A percentile compares a stretch with the other conserved stretches of the same genome.
Conservation (phyloP, 2,888 invertebrate genomes). For the Sinelater perroti region DNA sequence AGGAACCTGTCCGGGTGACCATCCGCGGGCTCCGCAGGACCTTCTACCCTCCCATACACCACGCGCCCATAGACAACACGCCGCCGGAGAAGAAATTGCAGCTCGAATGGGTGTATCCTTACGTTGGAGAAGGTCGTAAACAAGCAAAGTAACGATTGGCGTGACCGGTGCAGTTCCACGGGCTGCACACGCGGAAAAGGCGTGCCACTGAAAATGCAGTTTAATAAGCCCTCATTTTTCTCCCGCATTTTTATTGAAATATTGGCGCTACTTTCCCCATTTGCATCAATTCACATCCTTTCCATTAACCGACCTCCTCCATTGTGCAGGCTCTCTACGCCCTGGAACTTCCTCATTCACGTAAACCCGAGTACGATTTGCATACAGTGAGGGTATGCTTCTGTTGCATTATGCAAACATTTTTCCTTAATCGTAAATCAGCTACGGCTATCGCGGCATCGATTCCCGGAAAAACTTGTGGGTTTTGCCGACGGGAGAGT, state of each 20-base stretch:
- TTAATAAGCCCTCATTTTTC: neutral
- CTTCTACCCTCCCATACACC: slow-evolving; percentile 87
- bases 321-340: too few species aligned
- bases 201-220: slow-evolving; percentile 1
- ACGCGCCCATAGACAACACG: slow-evolving; percentile 83
- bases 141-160: slow-evolving; percentile 4
- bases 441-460: slow-evolving; percentile 92
- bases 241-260: neutral
- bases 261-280: too few species aligned
- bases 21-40: slow-evolving; percentile 84
- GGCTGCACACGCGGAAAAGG: slow-evolving; percentile 7
- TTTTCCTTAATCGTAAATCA: slow-evolving; percentile 59
- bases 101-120: slow-evolving; percentile 93
- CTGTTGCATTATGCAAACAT: neutral
- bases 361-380: too few species aligned
- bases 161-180: slow-evolving; percentile 19
- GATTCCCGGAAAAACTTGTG: slow-evolving; percentile 90
- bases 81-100: slow-evolving; percentile 89
- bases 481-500: slow-evolving; percentile 92
- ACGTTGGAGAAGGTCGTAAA: slow-evolving; percentile 20
- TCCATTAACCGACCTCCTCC: too few species aligned
- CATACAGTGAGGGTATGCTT: neutral
- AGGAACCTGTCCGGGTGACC: slow-evolving; percentile 84
- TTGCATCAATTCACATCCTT: too few species aligned
- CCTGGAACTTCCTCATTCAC: too few species aligned